phyloP scores from a whole-genome alignment of 1,140 invertebrate genomes.

The Penaeus japonicus region DNA sequence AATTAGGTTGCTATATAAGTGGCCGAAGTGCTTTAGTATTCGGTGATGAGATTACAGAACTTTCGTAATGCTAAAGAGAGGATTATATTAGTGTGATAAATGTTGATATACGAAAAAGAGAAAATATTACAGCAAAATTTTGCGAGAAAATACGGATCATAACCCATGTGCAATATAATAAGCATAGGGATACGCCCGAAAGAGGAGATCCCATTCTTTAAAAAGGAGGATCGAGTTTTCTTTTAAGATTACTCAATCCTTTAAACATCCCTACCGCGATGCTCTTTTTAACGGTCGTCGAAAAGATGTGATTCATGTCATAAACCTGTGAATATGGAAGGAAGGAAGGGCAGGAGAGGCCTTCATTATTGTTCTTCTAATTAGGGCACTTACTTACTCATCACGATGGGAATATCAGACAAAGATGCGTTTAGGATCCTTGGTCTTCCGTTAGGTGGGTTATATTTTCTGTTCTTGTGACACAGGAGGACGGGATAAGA shows the following conservation, averaged over 20 bases:
- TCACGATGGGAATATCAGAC: slow-evolving; percentile 4
- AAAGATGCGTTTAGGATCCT: slow-evolving; percentile 4
- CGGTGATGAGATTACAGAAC: too few species aligned
- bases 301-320: not conserved
- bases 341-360: not conserved
- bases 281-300: not conserved
- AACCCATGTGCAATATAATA: too few species aligned
- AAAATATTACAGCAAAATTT: too few species aligned
- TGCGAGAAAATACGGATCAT: too few species aligned
- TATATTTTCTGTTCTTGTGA: not conserved
- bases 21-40: too few species aligned
- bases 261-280: not conserved
- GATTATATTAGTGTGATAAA: too few species aligned
- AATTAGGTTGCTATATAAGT: too few species aligned
- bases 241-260: not conserved
- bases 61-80: too few species aligned
- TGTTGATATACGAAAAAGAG: too few species aligned
- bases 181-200: too few species aligned
- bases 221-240: not conserved
- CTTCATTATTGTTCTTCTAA: not conserved
- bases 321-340: not conserved
- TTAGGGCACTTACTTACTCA: not conserved
- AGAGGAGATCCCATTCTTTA: too few species aligned
- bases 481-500: not conserved
- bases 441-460: not conserved